Percentiles rank a stretch among this genome's conserved stretches.
phyloP scores from a whole-genome alignment of 2,113 vertebrate genomes.

The Lampris incognitus region DNA sequence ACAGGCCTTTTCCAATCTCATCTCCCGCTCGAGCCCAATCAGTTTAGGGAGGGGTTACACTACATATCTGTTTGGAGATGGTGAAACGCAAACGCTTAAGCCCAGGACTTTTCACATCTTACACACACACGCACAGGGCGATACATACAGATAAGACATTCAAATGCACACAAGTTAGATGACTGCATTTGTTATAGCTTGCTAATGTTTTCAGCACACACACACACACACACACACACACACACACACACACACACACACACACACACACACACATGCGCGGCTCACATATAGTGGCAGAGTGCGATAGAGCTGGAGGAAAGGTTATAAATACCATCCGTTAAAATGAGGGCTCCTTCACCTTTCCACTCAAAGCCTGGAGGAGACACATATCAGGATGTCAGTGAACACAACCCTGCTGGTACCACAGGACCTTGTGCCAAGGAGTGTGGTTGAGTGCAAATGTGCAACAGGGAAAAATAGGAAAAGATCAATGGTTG shows the following conservation, averaged over 20 bases:
- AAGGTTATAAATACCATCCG: slow-evolving; percentile 79
- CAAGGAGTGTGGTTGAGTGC: slow-evolving; percentile 14
- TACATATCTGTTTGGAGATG: slow-evolving; percentile 4
- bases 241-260: slow-evolving; percentile 37
- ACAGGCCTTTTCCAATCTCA: slow-evolving; percentile 5
- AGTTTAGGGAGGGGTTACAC: slow-evolving; percentile 7
- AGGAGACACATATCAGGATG: slow-evolving; percentile 75
- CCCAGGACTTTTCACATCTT: slow-evolving; percentile 14
- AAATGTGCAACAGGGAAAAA: neutral
- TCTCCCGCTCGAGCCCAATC: neutral
- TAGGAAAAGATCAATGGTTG: slow-evolving; percentile 16
- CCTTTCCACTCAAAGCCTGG: slow-evolving; percentile 73
- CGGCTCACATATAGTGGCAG: slow-evolving; percentile 49
- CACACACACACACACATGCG: slow-evolving; percentile 38
- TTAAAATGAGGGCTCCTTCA: slow-evolving; percentile 73
- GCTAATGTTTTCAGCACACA: slow-evolving; percentile 26
- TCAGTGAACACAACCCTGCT: slow-evolving; percentile 51
- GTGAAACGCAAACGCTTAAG: slow-evolving; percentile 13
- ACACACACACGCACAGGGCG: slow-evolving; percentile 25
- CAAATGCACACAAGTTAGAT: neutral
- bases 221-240: slow-evolving; percentile 44
- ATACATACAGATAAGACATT: too few species aligned
- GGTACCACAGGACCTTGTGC: slow-evolving; percentile 6
- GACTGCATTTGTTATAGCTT: slow-evolving; percentile 28
- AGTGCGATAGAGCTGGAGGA: slow-evolving; percentile 60